Evolutionary conservation across 1,140 invertebrate genomes (phyloP), one percentile per base, ranked within the genome.

Genomic region (Ganaspis sp.): DNA sequence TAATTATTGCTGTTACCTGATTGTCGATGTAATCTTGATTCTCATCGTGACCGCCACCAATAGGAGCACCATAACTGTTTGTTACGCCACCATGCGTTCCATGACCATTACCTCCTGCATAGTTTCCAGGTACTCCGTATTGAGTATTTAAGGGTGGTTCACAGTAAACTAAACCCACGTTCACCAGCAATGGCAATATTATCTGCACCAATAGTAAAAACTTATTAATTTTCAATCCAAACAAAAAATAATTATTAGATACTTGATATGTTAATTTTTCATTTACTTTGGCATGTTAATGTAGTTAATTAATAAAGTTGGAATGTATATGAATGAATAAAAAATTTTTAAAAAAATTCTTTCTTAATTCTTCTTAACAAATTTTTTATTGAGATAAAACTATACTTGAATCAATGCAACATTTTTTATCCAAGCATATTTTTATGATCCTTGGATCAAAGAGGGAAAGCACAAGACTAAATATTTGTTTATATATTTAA

Each of bases 71-170:
- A 73, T 91, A 90, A 79, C 87, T 88, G 82, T 88, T 89, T 73
- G 86, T 87, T 73, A 86, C 81, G 53, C 82, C 82, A 69, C 83
- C 84, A 40, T 85, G 85, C 80, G 83, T 83, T 78, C 81, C 83
- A 70, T 86, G 84, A 81, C 84, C 83, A 80, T 85, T 84, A 53
- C 79, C 69, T 23, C 83, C 87, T 37, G 81, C 88, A 81, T 82
- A 91, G 87, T 90, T 91, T 54, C 86, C 88, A 58, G 90, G 89
- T 26, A 88, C 88, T 34, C 90, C 90, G 42, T 91, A 91, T 79
- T 91, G 90, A 75, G 83, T 88, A 83, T 83, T 90, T 72, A 91
- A 77, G 29, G 88, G 85, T 19, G 88, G 89, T 70, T 91, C 90
- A 76, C 85, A 87, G 26, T 83, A 76, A n/a, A 84, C 85, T 12